Conservation (phyloP, 2,888 invertebrate species). For the Teinopalpus imperialis region DNA sequence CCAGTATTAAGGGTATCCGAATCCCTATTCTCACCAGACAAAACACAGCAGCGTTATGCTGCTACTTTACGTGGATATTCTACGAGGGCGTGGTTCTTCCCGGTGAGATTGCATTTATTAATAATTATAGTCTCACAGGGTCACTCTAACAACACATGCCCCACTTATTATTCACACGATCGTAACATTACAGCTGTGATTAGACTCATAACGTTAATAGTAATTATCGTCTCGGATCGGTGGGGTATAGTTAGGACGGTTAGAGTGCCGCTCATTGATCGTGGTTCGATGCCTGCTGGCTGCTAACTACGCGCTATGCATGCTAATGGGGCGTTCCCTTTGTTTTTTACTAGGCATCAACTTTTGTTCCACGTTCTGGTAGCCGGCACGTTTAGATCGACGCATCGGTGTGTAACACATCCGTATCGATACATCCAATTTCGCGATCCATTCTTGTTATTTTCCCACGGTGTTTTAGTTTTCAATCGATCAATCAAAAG, state of each 20-base stretch:
- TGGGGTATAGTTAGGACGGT: slow-evolving; percentile 37
- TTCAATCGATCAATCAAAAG: no score
- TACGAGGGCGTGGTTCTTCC: no score
- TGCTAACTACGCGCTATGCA: slow-evolving; percentile 43
- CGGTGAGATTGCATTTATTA: no score
- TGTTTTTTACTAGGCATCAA: slow-evolving; percentile 19
- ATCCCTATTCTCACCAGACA: no score
- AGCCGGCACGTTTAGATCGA: slow-evolving; percentile 13
- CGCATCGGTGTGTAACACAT: background rate
- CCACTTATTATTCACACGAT: slow-evolving; percentile 18
- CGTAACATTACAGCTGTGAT: slow-evolving; percentile 7
- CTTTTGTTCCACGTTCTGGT: slow-evolving; percentile 29
- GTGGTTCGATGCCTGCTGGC: slow-evolving; percentile 39
- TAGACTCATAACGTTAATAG: slow-evolving; percentile 22
- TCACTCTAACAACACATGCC: no score
- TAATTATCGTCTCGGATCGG: slow-evolving; percentile 22
- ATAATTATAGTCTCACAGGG: no score
- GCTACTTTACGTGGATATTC: no score
- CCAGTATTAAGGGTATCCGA: no score
- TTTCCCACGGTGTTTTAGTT: slow-evolving; percentile 21
- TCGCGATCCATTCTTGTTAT: slow-evolving; percentile 17
- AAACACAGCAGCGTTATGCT: no score
- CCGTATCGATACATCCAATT: slow-evolving; percentile 22
- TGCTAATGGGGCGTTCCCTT: slow-evolving; percentile 41
- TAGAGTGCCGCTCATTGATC: slow-evolving; percentile 46